phyloP scores from a whole-genome alignment of 2,888 invertebrate species.

The Hypolimnas misippus region DNA sequence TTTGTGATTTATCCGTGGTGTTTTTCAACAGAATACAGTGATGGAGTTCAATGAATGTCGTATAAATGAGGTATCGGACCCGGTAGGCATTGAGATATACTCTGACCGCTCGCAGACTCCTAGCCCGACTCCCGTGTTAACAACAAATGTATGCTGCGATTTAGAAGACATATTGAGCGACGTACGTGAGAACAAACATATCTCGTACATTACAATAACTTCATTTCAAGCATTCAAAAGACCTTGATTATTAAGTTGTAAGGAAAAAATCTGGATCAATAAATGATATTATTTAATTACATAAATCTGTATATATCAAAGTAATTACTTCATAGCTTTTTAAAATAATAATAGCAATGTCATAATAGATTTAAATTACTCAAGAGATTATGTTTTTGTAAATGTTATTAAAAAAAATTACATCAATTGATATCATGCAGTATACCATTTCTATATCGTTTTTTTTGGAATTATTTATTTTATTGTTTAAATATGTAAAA shows the following conservation, averaged over 20 bases:
- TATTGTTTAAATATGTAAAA: not conserved
- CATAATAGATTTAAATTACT: not conserved
- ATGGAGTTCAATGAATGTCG: slow-evolving; percentile 80
- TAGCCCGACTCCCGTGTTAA: slow-evolving; percentile 71
- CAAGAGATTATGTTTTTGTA: not conserved
- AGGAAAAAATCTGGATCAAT: slow-evolving; percentile 5
- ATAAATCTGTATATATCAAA: not conserved
- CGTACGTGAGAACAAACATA: slow-evolving; percentile 60
- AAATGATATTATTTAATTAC: not conserved
- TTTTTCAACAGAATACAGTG: slow-evolving; percentile 75
- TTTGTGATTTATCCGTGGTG: slow-evolving; percentile 59
- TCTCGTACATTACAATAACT: slow-evolving; percentile 10
- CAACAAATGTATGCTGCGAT: slow-evolving; percentile 72
- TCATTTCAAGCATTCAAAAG: slow-evolving; percentile 9
- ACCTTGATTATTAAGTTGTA: slow-evolving; percentile 10
- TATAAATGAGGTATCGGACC: slow-evolving; percentile 73
- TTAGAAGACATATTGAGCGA: slow-evolving; percentile 82
- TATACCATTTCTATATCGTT: not conserved
- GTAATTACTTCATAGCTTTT: too few species aligned
- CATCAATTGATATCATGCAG: not conserved
- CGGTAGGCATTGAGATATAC: slow-evolving; percentile 69
- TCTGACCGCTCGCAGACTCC: slow-evolving; percentile 66
- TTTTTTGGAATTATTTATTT: not conserved
- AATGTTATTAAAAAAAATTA: not conserved
- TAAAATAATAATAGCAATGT: not conserved